Evolutionary conservation across 2,888 invertebrate genomes (phyloP).

Genomic region (Scaptomyza caliginosa): DNA sequence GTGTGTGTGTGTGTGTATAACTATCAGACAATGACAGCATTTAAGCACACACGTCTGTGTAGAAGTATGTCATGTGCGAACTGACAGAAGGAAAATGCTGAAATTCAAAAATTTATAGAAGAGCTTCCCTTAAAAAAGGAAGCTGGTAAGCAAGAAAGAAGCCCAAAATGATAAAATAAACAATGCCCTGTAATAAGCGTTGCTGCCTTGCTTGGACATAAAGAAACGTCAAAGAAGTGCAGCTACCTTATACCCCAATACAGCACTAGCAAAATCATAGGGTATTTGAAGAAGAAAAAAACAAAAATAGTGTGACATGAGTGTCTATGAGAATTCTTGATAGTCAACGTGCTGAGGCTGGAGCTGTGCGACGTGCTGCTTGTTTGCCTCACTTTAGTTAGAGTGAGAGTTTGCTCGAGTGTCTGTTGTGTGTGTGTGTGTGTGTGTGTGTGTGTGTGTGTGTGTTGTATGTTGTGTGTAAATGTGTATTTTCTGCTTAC

Average conservation of each 20-base stretch:
- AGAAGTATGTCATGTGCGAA: conserved; percentile 48
- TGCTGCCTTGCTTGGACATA: background rate
- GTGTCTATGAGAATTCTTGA: conserved; percentile 56
- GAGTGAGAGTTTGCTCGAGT: conserved; percentile 26
- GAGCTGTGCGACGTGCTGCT: conserved; percentile 50
- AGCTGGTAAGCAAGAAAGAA: conserved; percentile 33
- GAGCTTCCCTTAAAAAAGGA: conserved; percentile 35
- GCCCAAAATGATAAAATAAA: background rate
- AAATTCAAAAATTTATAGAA: conserved; percentile 68
- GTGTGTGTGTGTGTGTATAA: conserved; percentile 13
- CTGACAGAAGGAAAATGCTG: conserved; percentile 42
- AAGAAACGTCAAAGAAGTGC: background rate
- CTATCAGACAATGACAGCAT: conserved; percentile 60
- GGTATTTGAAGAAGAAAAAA: conserved; percentile 17
- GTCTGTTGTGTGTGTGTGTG: conserved; percentile 4
- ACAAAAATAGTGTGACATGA: conserved; percentile 35
- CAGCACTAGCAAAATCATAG: background rate
- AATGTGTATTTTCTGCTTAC: conserved; percentile 62
- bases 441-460: conserved; percentile 24
- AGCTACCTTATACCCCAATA: background rate
- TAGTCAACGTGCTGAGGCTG: conserved; percentile 53
- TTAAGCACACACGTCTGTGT: conserved; percentile 56
- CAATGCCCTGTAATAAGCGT: background rate
- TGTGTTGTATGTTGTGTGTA: conserved; percentile 16
- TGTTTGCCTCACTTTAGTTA: conserved; percentile 48